These are phyloP conservation scores for Eutrigla gurnardus DNA, from an alignment of 2,797 vertebrate genomes.

Conservation along the genomic window DNA sequence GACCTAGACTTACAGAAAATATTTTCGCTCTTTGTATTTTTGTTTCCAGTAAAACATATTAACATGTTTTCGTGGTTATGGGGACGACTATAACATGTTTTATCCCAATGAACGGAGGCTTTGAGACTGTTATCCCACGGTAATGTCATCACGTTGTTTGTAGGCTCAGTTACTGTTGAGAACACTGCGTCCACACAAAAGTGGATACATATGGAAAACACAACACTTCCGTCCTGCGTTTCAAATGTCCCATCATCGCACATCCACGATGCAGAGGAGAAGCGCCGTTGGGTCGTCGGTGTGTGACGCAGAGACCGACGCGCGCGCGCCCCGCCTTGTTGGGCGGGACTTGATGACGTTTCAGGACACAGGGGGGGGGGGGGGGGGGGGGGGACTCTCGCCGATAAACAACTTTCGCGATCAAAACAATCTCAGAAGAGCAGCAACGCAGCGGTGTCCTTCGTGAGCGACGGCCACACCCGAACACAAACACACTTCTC, in stretches of 20 bases:
- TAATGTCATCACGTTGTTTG: not conserved
- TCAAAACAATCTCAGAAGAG: conserved; percentile 62
- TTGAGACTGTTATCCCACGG: not conserved
- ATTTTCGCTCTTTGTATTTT: too few relatives aligned
- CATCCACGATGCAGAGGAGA: not conserved
- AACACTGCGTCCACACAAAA: not conserved
- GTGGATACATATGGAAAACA: not conserved
- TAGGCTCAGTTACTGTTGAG: not conserved
- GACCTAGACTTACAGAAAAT: too few relatives aligned
- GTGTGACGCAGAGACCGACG: not conserved
- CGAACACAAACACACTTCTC: not conserved
- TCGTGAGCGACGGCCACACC: not conserved
- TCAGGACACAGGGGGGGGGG: conserved; percentile 19
- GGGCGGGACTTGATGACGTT: conserved; percentile 56
- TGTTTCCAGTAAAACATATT: too few relatives aligned
- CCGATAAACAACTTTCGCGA: conserved; percentile 79
- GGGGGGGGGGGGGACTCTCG: conserved; percentile 37
- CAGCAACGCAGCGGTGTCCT: not conserved
- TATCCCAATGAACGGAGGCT: not conserved
- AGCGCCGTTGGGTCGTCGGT: conserved; percentile 10
- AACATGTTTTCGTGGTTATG: too few relatives aligned
- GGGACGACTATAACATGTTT: not conserved
- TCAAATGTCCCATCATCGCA: not conserved
- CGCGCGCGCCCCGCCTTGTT: not conserved
- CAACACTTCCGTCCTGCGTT: not conserved